phyloP scores from a whole-genome alignment of 2,888 invertebrate species.

The Ophion ventricosus region DNA sequence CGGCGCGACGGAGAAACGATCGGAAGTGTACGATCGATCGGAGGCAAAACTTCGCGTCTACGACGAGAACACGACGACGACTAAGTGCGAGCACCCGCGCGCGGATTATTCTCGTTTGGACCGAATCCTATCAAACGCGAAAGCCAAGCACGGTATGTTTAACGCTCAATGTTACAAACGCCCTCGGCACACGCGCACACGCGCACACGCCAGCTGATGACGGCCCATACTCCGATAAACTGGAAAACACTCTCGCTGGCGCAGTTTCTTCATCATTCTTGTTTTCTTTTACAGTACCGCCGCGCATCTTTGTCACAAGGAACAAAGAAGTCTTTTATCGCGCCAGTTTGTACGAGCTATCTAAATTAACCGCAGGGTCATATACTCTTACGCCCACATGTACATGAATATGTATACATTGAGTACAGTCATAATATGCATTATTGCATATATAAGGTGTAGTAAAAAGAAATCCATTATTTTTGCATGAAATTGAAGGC shows the following conservation, averaged over 20 bases:
- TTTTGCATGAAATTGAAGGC: too few relatives aligned
- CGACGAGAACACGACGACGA: constrained; percentile 54
- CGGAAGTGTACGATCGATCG: not conserved
- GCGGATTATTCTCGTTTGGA: constrained; percentile 66
- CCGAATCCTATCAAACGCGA: constrained; percentile 47
- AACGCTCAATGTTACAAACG: constrained; percentile 38
- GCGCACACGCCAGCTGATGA: constrained; percentile 45
- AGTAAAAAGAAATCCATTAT: too few relatives aligned
- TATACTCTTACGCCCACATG: not conserved
- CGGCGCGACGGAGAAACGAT: not conserved
- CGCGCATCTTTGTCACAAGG: constrained; percentile 31
- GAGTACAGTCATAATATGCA: not conserved
- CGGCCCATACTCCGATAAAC: constrained; percentile 59
- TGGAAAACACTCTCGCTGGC: constrained; percentile 51
- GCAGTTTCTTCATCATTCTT: constrained; percentile 49
- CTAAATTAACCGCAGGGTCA: constrained; percentile 29
- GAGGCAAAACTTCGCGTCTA: not conserved
- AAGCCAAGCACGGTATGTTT: constrained; percentile 20
- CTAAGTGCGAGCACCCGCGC: constrained; percentile 44
- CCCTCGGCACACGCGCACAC: too few relatives aligned
- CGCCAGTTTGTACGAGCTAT: constrained; percentile 21
- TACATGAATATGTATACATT: too few relatives aligned
- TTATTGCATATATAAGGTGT: too few relatives aligned
- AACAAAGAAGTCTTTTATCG: constrained; percentile 12
- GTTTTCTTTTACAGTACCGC: not conserved